phyloP scores from a whole-genome alignment of 2,113 vertebrate genomes.

The Arizona elegans region DNA sequence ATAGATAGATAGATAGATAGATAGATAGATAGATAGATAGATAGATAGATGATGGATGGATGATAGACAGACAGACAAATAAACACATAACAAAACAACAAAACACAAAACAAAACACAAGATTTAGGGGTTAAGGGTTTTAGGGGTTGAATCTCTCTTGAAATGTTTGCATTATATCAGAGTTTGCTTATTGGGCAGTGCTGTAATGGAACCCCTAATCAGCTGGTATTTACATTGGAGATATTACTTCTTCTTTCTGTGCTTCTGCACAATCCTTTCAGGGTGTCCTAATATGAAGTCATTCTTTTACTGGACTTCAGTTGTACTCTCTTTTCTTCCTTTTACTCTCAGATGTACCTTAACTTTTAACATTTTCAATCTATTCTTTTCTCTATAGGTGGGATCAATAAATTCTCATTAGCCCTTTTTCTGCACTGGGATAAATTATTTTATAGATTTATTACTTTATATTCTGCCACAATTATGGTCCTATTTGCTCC shows the following conservation, averaged over 20 bases:
- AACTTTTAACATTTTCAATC: not conserved
- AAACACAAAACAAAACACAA: not conserved
- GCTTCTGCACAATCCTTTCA: not conserved
- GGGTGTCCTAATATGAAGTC: not conserved
- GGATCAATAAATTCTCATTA: not conserved
- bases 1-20: too few relatives aligned
- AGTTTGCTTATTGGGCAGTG: not conserved
- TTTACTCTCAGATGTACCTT: not conserved
- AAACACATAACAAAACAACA: too few relatives aligned
- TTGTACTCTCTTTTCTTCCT: not conserved
- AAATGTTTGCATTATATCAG: not conserved
- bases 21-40: too few relatives aligned
- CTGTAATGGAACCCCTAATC: not conserved
- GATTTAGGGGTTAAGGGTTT: not conserved
- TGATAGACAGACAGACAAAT: too few relatives aligned
- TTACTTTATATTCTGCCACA: not conserved
- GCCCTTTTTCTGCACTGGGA: not conserved
- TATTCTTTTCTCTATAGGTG: not conserved
- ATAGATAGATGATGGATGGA: too few relatives aligned
- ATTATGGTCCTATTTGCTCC: not conserved
- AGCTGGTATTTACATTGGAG: not conserved
- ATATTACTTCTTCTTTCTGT: not conserved
- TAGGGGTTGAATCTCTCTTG: not conserved
- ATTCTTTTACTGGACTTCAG: not conserved
- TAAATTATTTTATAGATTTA: not conserved